A percentile compares a stretch with the other conserved stretches of the same genome.
Conservation (phyloP, 2,113 vertebrate genomes). For the Chionodraco myersi region DNA sequence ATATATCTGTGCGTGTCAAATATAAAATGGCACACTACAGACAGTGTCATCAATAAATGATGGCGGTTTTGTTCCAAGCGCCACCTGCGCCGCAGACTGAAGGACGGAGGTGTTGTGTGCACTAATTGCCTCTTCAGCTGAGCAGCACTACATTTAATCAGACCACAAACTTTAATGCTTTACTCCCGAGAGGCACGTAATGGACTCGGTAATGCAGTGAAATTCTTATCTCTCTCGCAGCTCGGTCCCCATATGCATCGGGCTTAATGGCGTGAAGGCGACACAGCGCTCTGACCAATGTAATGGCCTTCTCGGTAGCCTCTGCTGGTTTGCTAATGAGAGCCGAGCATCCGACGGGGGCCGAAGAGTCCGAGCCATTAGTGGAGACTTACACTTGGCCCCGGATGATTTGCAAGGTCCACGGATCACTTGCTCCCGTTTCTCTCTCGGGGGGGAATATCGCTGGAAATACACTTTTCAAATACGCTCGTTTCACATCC, state of each 20-base stretch:
- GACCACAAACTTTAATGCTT: conserved; percentile 80
- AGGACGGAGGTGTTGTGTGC: conserved; percentile 62
- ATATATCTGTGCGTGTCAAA: conserved; percentile 46
- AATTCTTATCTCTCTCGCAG: conserved; percentile 76
- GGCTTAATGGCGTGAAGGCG: conserved; percentile 75
- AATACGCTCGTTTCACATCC: conserved; percentile 19
- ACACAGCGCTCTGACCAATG: conserved; percentile 53
- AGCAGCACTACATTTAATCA: conserved; percentile 81
- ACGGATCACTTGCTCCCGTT: conserved; percentile 46
- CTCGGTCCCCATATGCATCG: conserved; percentile 72
- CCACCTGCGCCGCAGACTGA: conserved; percentile 64
- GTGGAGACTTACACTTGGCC: conserved; percentile 62
- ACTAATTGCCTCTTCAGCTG: conserved; percentile 79
- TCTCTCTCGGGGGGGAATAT: conserved; percentile 31
- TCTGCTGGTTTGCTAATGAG: conserved; percentile 78
- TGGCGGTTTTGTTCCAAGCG: conserved; percentile 65
- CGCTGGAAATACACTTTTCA: conserved; percentile 32
- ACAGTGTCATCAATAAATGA: conserved; percentile 63
- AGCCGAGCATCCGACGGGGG: conserved; percentile 61
- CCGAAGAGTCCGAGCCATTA: conserved; percentile 69
- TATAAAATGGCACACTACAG: conserved; percentile 50
- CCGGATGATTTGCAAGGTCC: conserved; percentile 54
- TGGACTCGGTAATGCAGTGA: conserved; percentile 81
- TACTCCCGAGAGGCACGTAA: conserved; percentile 72
- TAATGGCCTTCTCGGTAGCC: conserved; percentile 75